Conservation (phyloP, 2,113 vertebrate species). For the Ondatra zibethicus region DNA sequence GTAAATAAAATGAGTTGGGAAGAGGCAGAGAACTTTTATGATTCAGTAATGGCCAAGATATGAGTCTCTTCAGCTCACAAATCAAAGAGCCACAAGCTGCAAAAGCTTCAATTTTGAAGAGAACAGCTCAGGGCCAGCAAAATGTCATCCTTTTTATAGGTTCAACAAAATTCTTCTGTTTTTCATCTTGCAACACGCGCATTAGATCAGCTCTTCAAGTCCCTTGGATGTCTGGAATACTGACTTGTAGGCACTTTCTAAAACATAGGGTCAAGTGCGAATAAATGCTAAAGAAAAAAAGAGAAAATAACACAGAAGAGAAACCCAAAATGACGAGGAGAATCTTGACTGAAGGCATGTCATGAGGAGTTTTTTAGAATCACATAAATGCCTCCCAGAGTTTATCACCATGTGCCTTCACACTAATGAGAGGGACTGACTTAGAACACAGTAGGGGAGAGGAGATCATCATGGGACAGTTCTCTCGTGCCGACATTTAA, state of each 20-base stretch:
- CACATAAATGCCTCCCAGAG: conserved; percentile 47
- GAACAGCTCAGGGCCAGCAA: conserved; percentile 82
- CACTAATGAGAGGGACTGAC: conserved; percentile 56
- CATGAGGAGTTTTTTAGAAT: conserved; percentile 65
- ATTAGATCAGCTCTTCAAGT: conserved; percentile 85
- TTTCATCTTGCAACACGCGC: conserved; percentile 83
- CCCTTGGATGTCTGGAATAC: conserved; percentile 81
- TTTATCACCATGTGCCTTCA: conserved; percentile 52
- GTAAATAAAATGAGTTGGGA: conserved; percentile 80
- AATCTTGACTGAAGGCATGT: conserved; percentile 53
- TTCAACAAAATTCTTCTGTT: conserved; percentile 83
- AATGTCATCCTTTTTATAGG: conserved; percentile 86
- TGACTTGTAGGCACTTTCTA: conserved; percentile 78
- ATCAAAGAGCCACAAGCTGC: conserved; percentile 83
- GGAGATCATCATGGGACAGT: not conserved
- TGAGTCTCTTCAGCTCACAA: conserved; percentile 81
- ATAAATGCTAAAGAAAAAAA: conserved; percentile 77
- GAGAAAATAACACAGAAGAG: conserved; percentile 54
- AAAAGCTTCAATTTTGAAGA: conserved; percentile 83
- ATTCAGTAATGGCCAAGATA: conserved; percentile 82
- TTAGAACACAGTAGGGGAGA: conserved; percentile 62
- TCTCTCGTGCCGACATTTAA: conserved; percentile 44
- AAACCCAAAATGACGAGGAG: conserved; percentile 46
- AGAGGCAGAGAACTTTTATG: conserved; percentile 80
- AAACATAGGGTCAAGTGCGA: conserved; percentile 82